Evolutionary conservation across 2,888 invertebrate genomes (phyloP).

Genomic region (Melolontha melolontha): DNA sequence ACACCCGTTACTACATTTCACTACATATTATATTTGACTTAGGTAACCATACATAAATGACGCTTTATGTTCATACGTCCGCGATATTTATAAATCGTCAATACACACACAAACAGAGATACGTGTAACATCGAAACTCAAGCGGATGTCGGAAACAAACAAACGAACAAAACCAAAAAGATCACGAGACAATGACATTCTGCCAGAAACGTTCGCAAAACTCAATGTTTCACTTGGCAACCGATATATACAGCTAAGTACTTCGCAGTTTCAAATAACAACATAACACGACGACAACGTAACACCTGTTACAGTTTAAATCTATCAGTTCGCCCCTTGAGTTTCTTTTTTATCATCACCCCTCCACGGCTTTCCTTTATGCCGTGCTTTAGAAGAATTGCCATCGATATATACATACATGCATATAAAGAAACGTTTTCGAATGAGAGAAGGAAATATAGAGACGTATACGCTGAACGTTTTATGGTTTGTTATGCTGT

Average conservation of each 20-base stretch:
- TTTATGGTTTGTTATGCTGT: constrained; percentile 56
- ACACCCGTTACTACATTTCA: too few species aligned
- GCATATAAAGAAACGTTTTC: too few species aligned
- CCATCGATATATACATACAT: too few species aligned
- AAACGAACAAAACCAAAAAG: too few species aligned
- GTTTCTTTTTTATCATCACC: constrained; percentile 12
- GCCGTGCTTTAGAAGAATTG: not conserved
- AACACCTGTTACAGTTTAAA: constrained; percentile 35
- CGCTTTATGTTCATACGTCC: not conserved
- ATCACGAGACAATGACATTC: not conserved
- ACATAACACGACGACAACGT: constrained; percentile 14
- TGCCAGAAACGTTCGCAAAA: constrained; percentile 4
- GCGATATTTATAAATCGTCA: not conserved
- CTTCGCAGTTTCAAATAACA: constrained; percentile 10
- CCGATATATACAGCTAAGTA: constrained; percentile 2
- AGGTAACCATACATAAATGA: constrained; percentile 3
- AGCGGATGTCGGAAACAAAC: constrained; percentile 8
- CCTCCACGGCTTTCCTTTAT: not conserved
- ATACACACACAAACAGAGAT: too few species aligned
- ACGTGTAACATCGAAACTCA: not conserved
- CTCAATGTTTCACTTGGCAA: constrained; percentile 6
- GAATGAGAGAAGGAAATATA: constrained; percentile 50
- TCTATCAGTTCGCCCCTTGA: constrained; percentile 19
- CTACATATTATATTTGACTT: too few species aligned
- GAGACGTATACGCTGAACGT: constrained; percentile 54